Base-by-base conservation (phyloP, 2,797 vertebrate species). In the Poeciliopsis turneri region DNA sequence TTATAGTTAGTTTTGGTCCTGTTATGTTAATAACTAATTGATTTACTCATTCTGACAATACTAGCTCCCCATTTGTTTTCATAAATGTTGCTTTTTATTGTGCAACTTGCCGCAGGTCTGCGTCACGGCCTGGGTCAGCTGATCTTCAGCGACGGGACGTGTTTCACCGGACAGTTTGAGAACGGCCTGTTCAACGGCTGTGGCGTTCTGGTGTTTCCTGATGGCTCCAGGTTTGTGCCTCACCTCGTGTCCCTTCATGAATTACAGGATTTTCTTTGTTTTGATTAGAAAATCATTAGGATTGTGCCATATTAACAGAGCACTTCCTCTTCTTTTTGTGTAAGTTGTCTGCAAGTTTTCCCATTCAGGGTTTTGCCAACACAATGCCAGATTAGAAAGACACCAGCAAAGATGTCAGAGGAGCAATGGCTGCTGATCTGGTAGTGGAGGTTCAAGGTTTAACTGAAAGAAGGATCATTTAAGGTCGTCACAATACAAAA, bases 131-230 rank as follows among this genome's bases (percentile, higher is more conserved):
- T 97, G 1, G 97, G 97, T 78, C 97, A 98, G 90, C 94, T 98
- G 93, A 96, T 95, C 0, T 98, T 98, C 92, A 94, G 95, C 0
- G 96, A 98, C 0, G 96, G 97, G 80, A 96, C 95, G 0, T 93
- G 95, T 82, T 98, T 97, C 6, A 90, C 95, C 2, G 97, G 97
- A 18, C 97, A 98, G 94, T 98, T 98, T 69, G 97, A 98, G 92
- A 98, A 98, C 0, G 97, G 97, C 76, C 96, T 98, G 69, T 98
- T 98, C 90, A 97, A 96, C 0, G 97, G 97, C 90, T 97, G 95
- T 0, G 97, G 97, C 0, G 89, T 96, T 30, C 94, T 98, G 90
- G 95, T 95, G 74, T 98, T 98, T 91, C 89, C 97, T 0, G 97
- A 98, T 0, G 95, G 96, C 77, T 98, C 97, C 90, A 97, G 97